Evolutionary conservation across 2,797 vertebrate genomes (phyloP).

Genomic region (Centropyge bicolor): DNA sequence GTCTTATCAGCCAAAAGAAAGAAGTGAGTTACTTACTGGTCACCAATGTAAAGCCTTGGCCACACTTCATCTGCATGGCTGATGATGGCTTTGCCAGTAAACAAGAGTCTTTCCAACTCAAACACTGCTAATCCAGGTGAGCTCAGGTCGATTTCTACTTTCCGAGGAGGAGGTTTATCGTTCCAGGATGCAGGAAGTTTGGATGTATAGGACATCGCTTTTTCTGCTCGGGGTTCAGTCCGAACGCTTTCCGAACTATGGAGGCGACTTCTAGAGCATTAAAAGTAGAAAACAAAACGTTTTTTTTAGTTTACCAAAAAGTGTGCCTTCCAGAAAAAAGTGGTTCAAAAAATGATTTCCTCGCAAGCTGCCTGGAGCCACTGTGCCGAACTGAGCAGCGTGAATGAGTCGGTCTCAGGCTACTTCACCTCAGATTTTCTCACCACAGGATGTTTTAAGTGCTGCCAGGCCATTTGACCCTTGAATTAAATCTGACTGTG

Average conservation of each 20-base stretch:
- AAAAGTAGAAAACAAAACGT: not conserved
- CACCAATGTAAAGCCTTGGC: conserved; percentile 93
- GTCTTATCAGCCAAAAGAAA: not conserved
- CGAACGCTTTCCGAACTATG: not conserved
- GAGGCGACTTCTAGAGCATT: not conserved
- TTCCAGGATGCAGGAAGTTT: conserved; percentile 77
- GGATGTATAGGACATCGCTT: conserved; percentile 76
- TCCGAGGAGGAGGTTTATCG: conserved; percentile 57
- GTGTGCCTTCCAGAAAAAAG: not conserved
- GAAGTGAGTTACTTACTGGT: conserved; percentile 87
- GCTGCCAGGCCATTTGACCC: conserved; percentile 60
- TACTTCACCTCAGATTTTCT: conserved; percentile 38
- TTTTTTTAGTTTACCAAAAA: not conserved
- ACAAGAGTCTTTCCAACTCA: conserved; percentile 90
- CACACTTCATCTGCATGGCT: conserved; percentile 94
- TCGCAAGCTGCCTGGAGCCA: not conserved
- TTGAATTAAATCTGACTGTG: conserved; percentile 50
- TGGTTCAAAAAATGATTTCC: not conserved
- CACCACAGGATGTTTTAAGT: conserved; percentile 7
- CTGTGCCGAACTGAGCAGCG: not conserved
- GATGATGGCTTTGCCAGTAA: conserved; percentile 89
- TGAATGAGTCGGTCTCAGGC: conserved; percentile 1
- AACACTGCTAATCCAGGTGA: conserved; percentile 90
- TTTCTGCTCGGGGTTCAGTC: not conserved
- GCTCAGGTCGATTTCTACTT: conserved; percentile 79